Conservation (phyloP, 2,113 vertebrate genomes). For the Gymnobelideus leadbeateri region DNA sequence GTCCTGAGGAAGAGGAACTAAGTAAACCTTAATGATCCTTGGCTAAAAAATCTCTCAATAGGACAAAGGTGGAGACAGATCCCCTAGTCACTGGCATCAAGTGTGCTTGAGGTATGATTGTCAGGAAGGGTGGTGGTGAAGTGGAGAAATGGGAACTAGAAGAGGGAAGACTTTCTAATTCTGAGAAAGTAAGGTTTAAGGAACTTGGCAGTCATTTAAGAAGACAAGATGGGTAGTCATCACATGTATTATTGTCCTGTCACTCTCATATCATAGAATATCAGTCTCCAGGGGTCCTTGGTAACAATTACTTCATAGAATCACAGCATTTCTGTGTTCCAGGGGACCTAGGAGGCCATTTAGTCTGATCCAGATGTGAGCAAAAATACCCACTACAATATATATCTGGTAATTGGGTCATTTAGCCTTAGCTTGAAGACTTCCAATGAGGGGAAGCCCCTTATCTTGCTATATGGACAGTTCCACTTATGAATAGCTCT, state of each 20-base stretch:
- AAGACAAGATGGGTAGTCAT: conserved; percentile 15
- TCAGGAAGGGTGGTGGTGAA: neutral
- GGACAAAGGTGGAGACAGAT: neutral
- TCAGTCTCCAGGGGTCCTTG: neutral
- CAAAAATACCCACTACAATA: neutral
- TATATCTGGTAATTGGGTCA: conserved; percentile 6
- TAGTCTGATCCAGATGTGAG: neutral
- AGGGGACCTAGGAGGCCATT: neutral
- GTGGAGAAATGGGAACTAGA: neutral
- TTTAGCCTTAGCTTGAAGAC: conserved; percentile 9
- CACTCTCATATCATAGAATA: conserved; percentile 20
- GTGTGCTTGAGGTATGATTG: neutral
- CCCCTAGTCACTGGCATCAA: neutral
- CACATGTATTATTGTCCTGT: conserved; percentile 15
- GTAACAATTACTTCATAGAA: neutral
- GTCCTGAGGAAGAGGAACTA: neutral
- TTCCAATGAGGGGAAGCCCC: neutral
- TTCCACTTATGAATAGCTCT: neutral
- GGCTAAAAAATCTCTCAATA: neutral
- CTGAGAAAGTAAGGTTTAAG: neutral
- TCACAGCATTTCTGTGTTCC: neutral
- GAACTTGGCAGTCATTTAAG: conserved; percentile 13
- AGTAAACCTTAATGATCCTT: neutral
- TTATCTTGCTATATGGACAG: neutral
- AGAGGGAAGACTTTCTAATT: neutral